Evolutionary conservation across 2,797 vertebrate genomes (phyloP).

Genomic region (Champsocephalus esox): DNA sequence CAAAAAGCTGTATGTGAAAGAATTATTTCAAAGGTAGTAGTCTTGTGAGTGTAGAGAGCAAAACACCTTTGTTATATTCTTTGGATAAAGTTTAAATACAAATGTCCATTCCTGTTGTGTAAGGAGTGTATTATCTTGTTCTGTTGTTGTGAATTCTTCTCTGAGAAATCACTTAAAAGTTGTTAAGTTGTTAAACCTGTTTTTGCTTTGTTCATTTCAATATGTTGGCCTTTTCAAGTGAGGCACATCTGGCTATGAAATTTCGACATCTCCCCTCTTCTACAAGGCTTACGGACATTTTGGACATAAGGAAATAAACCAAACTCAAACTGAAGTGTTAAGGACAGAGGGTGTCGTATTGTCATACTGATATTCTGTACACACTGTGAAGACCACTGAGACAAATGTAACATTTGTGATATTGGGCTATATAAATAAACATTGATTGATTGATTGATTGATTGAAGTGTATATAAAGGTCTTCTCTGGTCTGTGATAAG

Average conservation of each 20-base stretch:
- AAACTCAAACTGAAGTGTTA: neutral
- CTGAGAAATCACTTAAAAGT: neutral
- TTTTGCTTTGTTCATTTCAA: neutral
- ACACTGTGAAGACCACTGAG: too few species aligned
- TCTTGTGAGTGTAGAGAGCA: neutral
- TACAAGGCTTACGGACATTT: neutral
- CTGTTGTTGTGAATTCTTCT: neutral
- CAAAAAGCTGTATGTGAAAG: too few species aligned
- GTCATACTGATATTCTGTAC: too few species aligned
- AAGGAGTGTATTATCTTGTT: neutral
- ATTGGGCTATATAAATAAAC: too few species aligned
- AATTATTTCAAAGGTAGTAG: too few species aligned
- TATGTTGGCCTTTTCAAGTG: conserved; percentile 1
- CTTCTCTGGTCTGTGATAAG: too few species aligned
- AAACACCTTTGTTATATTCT: neutral
- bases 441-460: too few species aligned
- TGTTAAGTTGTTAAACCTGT: neutral
- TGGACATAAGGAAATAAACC: neutral
- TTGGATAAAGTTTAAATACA: neutral
- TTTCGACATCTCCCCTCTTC: neutral
- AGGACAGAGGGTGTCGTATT: too few species aligned
- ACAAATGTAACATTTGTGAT: too few species aligned
- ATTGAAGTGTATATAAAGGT: neutral
- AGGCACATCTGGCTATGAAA: neutral
- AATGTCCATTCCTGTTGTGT: too few species aligned